These are phyloP conservation scores for Akabosia matsudoensis DNA, from an alignment of 1,140 invertebrate genomes.

Conservation along the genomic window DNA sequence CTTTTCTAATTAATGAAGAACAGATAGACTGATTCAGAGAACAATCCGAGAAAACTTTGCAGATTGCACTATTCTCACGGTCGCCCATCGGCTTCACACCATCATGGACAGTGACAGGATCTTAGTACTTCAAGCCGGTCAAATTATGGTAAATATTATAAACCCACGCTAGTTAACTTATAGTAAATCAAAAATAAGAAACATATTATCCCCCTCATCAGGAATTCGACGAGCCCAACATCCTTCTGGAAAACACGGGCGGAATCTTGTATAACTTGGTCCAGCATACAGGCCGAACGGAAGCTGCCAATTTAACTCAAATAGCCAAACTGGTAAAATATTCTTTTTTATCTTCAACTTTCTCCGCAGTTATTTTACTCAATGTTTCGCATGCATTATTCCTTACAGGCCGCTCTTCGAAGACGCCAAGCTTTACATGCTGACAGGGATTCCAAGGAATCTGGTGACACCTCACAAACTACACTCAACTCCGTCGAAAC, in stretches of 20 bases:
- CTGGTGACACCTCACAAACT: too few relatives aligned
- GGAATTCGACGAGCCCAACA: slow-evolving; percentile 42
- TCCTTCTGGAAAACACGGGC: slow-evolving; percentile 38
- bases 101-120: slow-evolving; percentile 43
- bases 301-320: not conserved
- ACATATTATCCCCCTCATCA: not conserved
- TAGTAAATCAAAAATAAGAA: not conserved
- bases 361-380: too few relatives aligned
- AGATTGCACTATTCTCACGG: slow-evolving; percentile 34
- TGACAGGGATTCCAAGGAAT: too few relatives aligned
- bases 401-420: too few relatives aligned
- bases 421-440: too few relatives aligned
- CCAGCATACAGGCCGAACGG: not conserved
- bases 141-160: slow-evolving; percentile 28
- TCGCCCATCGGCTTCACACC: slow-evolving; percentile 40
- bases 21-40: slow-evolving; percentile 58
- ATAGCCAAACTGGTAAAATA: not conserved
- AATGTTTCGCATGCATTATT: too few relatives aligned
- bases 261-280: not conserved
- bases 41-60: slow-evolving; percentile 39
- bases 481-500: too few relatives aligned
- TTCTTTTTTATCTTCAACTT: too few relatives aligned
- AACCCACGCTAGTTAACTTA: not conserved
- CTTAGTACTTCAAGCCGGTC: slow-evolving; percentile 30
- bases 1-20: slow-evolving; percentile 51